Base-by-base conservation (phyloP, 2,797 vertebrate genomes). In the Notolabrus celidotus region DNA sequence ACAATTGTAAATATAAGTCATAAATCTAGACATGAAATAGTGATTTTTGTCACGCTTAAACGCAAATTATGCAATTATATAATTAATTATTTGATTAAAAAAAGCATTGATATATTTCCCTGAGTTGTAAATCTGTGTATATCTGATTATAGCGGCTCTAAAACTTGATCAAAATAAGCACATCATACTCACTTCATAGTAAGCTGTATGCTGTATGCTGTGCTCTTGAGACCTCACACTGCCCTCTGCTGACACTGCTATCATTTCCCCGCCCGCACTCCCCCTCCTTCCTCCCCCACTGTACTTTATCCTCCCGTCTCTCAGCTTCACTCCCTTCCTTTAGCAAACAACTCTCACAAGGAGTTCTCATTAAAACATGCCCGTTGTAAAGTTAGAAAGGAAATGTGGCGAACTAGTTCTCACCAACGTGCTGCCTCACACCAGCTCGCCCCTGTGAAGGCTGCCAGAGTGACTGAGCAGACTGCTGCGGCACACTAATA, bases 241-340 rank as follows among this genome's bases (percentile, higher is more conserved):
- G 86, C 83, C 87, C 80, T 81, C 86, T 88, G 73, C 83, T 89
- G 90, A 78, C 70, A 33, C 14, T 2, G 20, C 46, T 14, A 8
- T 76, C 16, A 53, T 52, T 71, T 41, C 45, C 60, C 60, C 38
- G 2, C 31, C 55, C 54, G 20, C 19, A 23, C 45, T 20, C 46
- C 43, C 43, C 41, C 58, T 51, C 9, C 46, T 33, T 27, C 63
- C 46, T 75, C 5, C 12, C 67, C 15, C 47, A 22, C 29, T 36
- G 19, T 22, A 19, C 64, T 59, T 16, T 17, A 54, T 66, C 75
- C 61, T 76, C 67, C 49, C 31, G 31, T 54, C 46, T 74, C 27
- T 45, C 61, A 64, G 63, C 62, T 63, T 61, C 64, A 8, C 63
- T 47, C 51, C 71, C 69, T 80, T 65, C 68, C 70, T 56, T 68